A percentile compares a stretch with the other conserved stretches of the same genome.
phyloP scores from a whole-genome alignment of 2,888 invertebrate species.

The Camponotus fellah region DNA sequence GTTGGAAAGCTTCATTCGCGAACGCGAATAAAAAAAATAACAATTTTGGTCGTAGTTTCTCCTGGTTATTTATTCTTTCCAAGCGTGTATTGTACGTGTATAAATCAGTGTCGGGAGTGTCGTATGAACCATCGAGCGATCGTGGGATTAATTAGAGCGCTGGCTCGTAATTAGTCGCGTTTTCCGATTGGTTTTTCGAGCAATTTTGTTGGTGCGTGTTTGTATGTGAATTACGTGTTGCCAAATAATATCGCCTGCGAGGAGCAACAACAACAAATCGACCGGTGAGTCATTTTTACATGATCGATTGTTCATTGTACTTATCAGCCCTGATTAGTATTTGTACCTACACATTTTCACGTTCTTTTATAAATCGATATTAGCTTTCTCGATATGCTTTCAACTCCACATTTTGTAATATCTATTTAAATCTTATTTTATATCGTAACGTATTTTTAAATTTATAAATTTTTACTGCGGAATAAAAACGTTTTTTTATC shows the following conservation, averaged over 20 bases:
- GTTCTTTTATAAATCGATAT: too few relatives aligned
- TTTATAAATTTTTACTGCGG: too few relatives aligned
- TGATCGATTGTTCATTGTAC: background rate
- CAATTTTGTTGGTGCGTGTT: conserved; percentile 16
- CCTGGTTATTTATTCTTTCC: conserved; percentile 27
- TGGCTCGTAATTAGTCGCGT: conserved; percentile 41
- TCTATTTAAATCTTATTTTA: too few relatives aligned
- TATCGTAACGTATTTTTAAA: too few relatives aligned
- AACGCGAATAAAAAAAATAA: conserved; percentile 18
- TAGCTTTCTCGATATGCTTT: too few relatives aligned
- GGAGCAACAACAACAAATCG: background rate
- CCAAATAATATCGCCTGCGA: background rate
- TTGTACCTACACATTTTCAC: too few relatives aligned
- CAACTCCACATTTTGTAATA: too few relatives aligned
- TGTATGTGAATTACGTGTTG: background rate
- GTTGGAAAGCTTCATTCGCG: conserved; percentile 6
- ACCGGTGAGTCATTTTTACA: background rate
- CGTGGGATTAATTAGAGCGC: conserved; percentile 47
- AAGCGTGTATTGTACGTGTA: conserved; percentile 25
- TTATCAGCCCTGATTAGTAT: too few relatives aligned
- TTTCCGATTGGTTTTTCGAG: conserved; percentile 36
- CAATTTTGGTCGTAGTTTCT: background rate
- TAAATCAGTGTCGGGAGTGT: conserved; percentile 29
- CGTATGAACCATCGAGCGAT: conserved; percentile 23
- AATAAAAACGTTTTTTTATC: too few relatives aligned